phyloP scores from a whole-genome alignment of 2,888 invertebrate genomes.

The Diloba caeruleocephala region DNA sequence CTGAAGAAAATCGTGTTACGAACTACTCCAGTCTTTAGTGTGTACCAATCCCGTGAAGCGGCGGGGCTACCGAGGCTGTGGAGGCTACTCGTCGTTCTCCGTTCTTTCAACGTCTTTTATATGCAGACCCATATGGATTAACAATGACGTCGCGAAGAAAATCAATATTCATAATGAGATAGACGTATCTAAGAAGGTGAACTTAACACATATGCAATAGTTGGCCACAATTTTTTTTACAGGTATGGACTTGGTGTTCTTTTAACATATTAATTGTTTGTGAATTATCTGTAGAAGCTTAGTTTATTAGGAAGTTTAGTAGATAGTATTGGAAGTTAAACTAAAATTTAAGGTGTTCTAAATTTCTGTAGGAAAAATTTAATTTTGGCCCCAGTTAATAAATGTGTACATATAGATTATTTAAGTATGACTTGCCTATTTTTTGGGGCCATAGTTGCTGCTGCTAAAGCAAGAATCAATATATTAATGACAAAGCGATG shows the following conservation, averaged over 20 bases:
- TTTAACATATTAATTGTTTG: background rate
- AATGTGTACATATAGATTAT: too few species aligned
- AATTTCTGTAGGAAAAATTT: too few species aligned
- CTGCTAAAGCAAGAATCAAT: too few species aligned
- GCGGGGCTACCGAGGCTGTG: conserved; percentile 78
- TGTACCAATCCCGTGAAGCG: conserved; percentile 80
- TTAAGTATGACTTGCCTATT: too few species aligned
- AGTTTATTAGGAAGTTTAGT: too few species aligned
- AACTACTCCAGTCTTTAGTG: conserved; percentile 88
- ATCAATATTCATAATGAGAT: conserved; percentile 88
- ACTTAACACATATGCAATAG: conserved; percentile 67
- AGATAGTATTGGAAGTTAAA: too few species aligned
- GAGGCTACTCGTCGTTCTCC: conserved; percentile 79
- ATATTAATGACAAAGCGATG: too few species aligned
- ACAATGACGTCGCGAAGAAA: conserved; percentile 71
- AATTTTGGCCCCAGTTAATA: too few species aligned
- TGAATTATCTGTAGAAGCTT: too few species aligned
- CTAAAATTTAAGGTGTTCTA: too few species aligned
- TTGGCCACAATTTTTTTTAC: conserved; percentile 53
- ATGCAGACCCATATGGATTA: conserved; percentile 75
- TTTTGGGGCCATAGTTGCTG: too few species aligned
- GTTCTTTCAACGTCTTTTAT: conserved; percentile 72
- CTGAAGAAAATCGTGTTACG: conserved; percentile 89
- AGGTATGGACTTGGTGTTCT: conserved; percentile 56
- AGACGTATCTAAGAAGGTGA: conserved; percentile 80